These are phyloP conservation scores for Acholoe squamosa DNA, from an alignment of 2,888 invertebrate genomes.

Conservation along the genomic window DNA sequence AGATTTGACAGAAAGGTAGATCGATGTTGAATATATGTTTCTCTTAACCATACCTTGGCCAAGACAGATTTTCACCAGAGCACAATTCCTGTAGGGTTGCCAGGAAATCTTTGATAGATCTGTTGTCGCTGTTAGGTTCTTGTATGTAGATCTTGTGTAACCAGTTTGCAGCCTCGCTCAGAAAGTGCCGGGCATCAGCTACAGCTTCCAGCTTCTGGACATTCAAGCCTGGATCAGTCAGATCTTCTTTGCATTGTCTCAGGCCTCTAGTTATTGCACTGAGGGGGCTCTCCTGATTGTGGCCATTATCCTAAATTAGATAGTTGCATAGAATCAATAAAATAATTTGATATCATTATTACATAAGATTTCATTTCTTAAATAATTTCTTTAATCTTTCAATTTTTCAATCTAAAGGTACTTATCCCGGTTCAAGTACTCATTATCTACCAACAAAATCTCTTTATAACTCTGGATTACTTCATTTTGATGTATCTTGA, in stretches of 20 bases:
- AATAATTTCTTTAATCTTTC: too few species aligned
- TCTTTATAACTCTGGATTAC: too few species aligned
- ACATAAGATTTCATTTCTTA: too few species aligned
- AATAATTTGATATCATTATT: too few species aligned
- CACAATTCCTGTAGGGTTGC: not conserved
- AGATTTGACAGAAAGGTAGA: too few species aligned
- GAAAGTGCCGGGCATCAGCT: conserved; percentile 72
- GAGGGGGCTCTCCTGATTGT: not conserved
- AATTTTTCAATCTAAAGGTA: too few species aligned
- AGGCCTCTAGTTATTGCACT: not conserved
- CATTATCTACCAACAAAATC: too few species aligned
- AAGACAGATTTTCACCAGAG: not conserved
- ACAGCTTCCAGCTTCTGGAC: conserved; percentile 71
- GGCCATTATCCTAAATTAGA: not conserved
- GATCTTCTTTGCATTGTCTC: not conserved
- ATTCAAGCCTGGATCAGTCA: not conserved
- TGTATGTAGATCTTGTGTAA: conserved; percentile 28
- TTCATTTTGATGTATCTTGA: too few species aligned
- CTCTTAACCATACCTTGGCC: not conserved
- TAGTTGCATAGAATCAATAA: too few species aligned
- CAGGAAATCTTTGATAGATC: not conserved
- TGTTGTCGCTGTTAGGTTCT: not conserved
- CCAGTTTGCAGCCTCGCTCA: conserved; percentile 71
- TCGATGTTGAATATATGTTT: too few species aligned
- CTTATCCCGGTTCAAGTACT: too few species aligned